These are phyloP conservation scores for Paracanthobrama guichenoti DNA, from an alignment of 2,113 vertebrate genomes.

Conservation along the genomic window DNA sequence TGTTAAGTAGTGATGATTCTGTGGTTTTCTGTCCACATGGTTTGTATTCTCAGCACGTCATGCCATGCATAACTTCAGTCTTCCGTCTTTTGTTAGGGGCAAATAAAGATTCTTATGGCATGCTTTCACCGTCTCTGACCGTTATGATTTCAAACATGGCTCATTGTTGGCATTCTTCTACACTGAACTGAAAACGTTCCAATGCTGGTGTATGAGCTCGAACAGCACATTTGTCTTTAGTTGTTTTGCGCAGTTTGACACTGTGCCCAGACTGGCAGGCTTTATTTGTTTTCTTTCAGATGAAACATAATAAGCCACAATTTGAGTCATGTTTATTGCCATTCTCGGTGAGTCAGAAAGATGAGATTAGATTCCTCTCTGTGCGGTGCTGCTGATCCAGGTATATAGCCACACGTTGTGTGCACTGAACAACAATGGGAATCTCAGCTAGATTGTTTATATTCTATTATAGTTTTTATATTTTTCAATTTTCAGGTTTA, in stretches of 20 bases:
- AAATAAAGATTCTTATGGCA: conserved; percentile 17
- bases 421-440: conserved; percentile 3
- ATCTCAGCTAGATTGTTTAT: not conserved
- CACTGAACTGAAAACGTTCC: not conserved
- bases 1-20: not conserved
- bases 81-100: conserved; percentile 30
- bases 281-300: conserved; percentile 22
- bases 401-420: conserved; percentile 32
- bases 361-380: conserved; percentile 27
- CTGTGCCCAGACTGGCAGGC: conserved; percentile 17
- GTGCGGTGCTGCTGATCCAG: not conserved
- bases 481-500: no score
- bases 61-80: conserved; percentile 18
- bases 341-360: conserved; percentile 24
- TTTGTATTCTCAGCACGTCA: conserved; percentile 25
- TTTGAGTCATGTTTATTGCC: conserved; percentile 27
- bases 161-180: conserved; percentile 13
- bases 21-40: conserved; percentile 9
- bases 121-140: not conserved
- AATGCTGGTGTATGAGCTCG: not conserved
- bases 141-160: not conserved
- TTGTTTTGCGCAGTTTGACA: not conserved
- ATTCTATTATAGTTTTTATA: not conserved
- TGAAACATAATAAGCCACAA: conserved; percentile 1
- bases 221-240: not conserved